Conservation (phyloP, 2,113 vertebrate genomes). For the Telmatochromis brichardi region DNA sequence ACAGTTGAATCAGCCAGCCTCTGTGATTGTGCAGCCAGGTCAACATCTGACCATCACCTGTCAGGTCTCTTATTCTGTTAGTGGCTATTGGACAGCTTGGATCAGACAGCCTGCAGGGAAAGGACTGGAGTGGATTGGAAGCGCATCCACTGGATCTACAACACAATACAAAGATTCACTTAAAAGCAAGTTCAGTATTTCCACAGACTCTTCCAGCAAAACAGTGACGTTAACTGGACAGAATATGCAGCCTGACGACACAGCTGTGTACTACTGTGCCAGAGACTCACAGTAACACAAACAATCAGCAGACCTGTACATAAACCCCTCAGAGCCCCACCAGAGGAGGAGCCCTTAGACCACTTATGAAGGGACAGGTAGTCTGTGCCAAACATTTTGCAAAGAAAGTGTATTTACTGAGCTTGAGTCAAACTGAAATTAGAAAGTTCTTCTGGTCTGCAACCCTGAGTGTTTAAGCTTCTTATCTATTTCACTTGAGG, state of each 20-base stretch:
- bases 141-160: no score
- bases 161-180: background rate
- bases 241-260: fast-evolving
- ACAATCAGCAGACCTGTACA: fast-evolving
- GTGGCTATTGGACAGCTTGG: fast-evolving
- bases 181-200: background rate
- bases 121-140: no score
- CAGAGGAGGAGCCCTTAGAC: fast-evolving
- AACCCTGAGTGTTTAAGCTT: fast-evolving
- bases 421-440: fast-evolving
- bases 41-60: background rate
- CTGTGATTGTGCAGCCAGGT: fast-evolving
- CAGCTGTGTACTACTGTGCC: background rate
- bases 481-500: fast-evolving
- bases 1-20: fast-evolving
- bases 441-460: no score
- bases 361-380: fast-evolving
- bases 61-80: background rate
- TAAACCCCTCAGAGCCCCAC: no score
- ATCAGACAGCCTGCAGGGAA: no score
- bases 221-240: fast-evolving
- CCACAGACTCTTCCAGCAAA: fast-evolving
- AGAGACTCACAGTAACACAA: fast-evolving
- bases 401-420: fast-evolving
- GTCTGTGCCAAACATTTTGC: no score